Evolutionary conservation across 2,888 invertebrate species (phyloP), one percentile per base, ranked within the genome.

Genomic region (Eristalinus aeneus): DNA sequence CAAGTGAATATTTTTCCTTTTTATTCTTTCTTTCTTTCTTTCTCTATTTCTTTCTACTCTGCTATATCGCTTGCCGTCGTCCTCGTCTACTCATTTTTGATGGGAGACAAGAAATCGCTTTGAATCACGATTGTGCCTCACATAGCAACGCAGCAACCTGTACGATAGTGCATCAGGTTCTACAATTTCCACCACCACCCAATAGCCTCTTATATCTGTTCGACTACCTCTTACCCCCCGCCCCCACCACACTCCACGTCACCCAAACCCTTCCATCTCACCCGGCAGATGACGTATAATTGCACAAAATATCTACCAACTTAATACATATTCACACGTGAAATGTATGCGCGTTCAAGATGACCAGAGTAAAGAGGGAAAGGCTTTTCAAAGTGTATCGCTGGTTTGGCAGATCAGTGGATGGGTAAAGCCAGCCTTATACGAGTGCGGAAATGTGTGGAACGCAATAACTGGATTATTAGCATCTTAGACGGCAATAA

Each of bases 131-230:
- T 6, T 34, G 34, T 34, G 34, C 34, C 34, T 34, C 34, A 34
- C 46, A 75, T 65, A 58, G 65, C 58, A 58, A 1, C n/a, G 46
- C 46, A 46, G 16, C 71, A 71, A 71, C 71, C 72, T 72, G 63
- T 53, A 53, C 27, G 27, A 27, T 27, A 27, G 27, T 27, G 32
- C 46, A 46, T 16, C 16, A 16, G 46, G 16, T 46, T 46, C 46
- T 46, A 46, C 46, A 46, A 46, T 46, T 46, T 46, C 46, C 16
- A 46, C 46, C 46, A 46, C 46, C 34, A 6, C 34, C 34, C 27
- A 27, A 27, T 5, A 27, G 27, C 27, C 27, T 27, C 27, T 27
- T 27, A 5, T 27, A 2, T 27, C 27, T 5, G n/a, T 27, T 27
- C 27, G 5, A 3, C 27, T 3, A 3, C 27, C 27, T 27, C 27